Evolutionary conservation across 2,113 vertebrate genomes (phyloP).

Genomic region (Epinephelus moara): DNA sequence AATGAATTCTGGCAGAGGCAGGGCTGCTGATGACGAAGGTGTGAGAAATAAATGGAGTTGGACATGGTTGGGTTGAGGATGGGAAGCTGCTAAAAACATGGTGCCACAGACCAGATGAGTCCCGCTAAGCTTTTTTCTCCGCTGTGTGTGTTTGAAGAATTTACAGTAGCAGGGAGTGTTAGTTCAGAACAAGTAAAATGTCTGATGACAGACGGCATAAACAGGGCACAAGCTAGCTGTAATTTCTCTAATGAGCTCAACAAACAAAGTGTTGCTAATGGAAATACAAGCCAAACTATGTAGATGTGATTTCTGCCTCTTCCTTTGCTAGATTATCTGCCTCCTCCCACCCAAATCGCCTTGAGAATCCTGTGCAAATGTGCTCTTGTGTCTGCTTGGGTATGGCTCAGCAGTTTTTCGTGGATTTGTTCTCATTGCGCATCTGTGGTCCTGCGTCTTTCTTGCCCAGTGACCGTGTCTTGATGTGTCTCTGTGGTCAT

Average conservation of each 20-base stretch:
- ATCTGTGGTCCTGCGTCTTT: constrained; percentile 19
- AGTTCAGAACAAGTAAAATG: not conserved
- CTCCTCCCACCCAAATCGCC: not conserved
- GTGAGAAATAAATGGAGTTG: constrained; percentile 28
- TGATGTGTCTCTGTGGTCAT: constrained; percentile 2
- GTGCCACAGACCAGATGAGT: not conserved
- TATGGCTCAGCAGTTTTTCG: not conserved
- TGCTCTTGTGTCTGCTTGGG: not conserved
- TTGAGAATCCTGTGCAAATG: not conserved
- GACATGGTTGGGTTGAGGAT: constrained; percentile 1
- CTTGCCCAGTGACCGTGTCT: not conserved
- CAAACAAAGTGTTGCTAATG: not conserved
- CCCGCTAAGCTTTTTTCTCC: not conserved
- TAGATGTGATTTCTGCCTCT: not conserved
- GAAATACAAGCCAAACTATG: not conserved
- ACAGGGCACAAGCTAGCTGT: not conserved
- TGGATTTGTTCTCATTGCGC: not conserved
- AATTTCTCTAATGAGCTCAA: not conserved
- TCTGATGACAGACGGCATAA: not conserved
- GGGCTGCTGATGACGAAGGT: not conserved
- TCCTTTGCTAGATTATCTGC: not conserved
- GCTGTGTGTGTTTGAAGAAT: not conserved
- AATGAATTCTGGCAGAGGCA: not conserved
- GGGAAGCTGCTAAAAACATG: not conserved
- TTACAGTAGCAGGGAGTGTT: not conserved